Conservation (phyloP, 2,797 vertebrate species). For the Numenius phaeopus region DNA sequence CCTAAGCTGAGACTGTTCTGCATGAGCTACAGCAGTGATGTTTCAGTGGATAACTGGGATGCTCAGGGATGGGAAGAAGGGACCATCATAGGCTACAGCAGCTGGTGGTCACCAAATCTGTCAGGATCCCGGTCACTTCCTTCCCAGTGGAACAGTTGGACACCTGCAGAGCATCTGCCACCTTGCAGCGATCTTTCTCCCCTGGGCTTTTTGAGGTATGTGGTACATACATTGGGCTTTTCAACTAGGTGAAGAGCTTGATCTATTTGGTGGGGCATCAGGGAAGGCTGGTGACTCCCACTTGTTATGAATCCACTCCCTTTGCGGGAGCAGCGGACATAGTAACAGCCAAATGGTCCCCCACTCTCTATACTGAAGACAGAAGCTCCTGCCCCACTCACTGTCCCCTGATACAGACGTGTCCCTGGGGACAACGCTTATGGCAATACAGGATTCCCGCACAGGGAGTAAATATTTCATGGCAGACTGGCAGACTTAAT, state of each 20-base stretch:
- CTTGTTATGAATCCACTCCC: background rate
- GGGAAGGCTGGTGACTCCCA: background rate
- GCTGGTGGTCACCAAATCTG: background rate
- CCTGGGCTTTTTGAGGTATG: background rate
- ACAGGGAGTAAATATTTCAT: background rate
- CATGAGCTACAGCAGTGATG: background rate
- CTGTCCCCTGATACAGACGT: background rate
- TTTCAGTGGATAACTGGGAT: background rate
- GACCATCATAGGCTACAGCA: background rate
- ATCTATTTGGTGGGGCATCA: background rate
- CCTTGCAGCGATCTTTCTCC: background rate
- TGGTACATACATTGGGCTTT: accelerated
- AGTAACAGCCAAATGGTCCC: background rate
- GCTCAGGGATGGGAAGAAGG: background rate
- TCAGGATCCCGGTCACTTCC: background rate
- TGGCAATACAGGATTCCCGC: background rate
- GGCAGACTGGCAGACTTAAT: background rate
- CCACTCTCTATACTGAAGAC: background rate
- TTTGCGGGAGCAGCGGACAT: background rate
- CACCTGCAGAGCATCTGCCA: background rate
- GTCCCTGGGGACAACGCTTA: background rate
- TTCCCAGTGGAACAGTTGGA: background rate
- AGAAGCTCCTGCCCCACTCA: background rate
- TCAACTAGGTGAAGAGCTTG: background rate
- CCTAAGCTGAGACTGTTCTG: background rate